Evolutionary conservation across 2,797 vertebrate species (phyloP).

Genomic region (Karalla daura): DNA sequence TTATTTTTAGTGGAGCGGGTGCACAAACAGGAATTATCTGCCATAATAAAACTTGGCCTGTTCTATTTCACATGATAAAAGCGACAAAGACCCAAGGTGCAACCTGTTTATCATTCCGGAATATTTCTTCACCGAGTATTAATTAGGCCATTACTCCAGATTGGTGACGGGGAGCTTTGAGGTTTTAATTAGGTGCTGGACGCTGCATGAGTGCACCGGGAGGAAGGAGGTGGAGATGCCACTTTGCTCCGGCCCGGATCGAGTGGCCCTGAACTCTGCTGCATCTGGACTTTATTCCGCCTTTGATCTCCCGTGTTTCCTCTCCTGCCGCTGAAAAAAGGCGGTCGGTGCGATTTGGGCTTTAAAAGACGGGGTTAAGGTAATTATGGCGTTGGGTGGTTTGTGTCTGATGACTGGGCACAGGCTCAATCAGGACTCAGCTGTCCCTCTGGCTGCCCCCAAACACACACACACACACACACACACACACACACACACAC

Average conservation of each 20-base stretch:
- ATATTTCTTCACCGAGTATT: conserved; percentile 84
- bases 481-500: conserved; percentile 5
- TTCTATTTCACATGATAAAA: conserved; percentile 77
- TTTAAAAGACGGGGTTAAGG: conserved; percentile 81
- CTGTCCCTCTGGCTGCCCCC: conserved; percentile 67
- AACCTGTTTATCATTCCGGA: conserved; percentile 84
- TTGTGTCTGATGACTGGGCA: conserved; percentile 79
- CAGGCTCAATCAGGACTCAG: conserved; percentile 80
- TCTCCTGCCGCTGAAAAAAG: conserved; percentile 56
- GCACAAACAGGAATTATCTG: conserved; percentile 62
- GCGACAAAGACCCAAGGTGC: conserved; percentile 76
- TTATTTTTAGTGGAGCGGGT: conserved; percentile 37
- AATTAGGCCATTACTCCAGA: conserved; percentile 88
- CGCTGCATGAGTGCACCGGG: conserved; percentile 86
- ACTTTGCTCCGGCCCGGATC: conserved; percentile 81
- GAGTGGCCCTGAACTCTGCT: conserved; percentile 78
- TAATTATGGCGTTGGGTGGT: conserved; percentile 80
- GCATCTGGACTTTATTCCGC: conserved; percentile 77
- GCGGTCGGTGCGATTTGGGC: conserved; percentile 76
- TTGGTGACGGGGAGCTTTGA: conserved; percentile 88
- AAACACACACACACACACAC: conserved; percentile 9
- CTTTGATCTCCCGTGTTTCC: conserved; percentile 74
- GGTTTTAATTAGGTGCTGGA: conserved; percentile 88
- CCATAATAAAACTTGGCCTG: conserved; percentile 56
- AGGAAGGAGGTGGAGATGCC: conserved; percentile 77